phyloP scores from a whole-genome alignment of 2,888 invertebrate genomes.

The Onthophagus sagittarius region DNA sequence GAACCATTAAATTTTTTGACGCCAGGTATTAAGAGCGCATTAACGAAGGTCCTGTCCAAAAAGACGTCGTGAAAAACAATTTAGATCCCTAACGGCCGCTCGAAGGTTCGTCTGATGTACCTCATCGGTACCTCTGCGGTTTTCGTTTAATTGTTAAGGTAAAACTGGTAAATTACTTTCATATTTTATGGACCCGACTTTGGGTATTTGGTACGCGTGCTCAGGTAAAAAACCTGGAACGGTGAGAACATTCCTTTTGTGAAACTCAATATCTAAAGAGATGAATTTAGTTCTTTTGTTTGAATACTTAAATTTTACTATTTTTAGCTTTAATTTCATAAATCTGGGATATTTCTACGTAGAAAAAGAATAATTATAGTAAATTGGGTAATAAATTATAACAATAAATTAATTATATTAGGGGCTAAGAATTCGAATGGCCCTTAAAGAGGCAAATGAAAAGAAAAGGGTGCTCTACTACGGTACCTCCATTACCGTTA shows the following conservation, averaged over 20 bases:
- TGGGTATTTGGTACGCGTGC: neutral
- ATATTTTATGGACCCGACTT: constrained; percentile 4
- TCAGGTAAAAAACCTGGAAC: neutral
- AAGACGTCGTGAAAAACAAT: constrained; percentile 7
- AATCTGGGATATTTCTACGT: neutral
- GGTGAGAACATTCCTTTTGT: constrained; percentile 5
- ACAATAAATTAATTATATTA: neutral
- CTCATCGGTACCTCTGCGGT: neutral
- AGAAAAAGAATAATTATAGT: neutral
- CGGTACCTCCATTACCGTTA: constrained; percentile 7
- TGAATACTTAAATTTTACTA: neutral
- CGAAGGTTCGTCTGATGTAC: neutral
- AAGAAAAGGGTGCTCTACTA: constrained; percentile 6
- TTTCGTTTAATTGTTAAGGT: constrained; percentile 7
- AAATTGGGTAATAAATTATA: neutral
- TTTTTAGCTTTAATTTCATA: neutral
- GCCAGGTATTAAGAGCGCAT: constrained; percentile 12
- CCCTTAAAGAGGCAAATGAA: constrained; percentile 16
- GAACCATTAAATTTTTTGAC: constrained; percentile 13
- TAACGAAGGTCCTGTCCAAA: neutral
- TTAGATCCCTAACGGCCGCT: constrained; percentile 2
- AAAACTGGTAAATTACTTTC: constrained; percentile 11
- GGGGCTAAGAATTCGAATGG: neutral
- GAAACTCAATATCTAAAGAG: neutral
- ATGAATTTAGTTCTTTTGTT: neutral